Base-by-base conservation (phyloP, 1,140 invertebrate species). In the Ruditapes philippinarum region DNA sequence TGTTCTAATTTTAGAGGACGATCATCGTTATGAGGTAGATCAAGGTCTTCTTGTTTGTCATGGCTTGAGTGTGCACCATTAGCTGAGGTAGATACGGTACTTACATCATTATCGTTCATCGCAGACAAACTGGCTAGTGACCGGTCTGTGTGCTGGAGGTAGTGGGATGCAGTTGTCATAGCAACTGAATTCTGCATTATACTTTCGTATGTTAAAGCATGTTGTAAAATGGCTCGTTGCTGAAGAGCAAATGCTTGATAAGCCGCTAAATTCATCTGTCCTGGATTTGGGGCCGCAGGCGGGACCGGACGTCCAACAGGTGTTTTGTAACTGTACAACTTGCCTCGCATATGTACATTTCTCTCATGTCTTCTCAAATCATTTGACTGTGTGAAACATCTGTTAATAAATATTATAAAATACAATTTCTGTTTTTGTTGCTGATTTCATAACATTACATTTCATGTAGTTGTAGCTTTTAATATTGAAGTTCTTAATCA, bases 301-400 rank as follows among this genome's bases (percentile, higher is more conserved):
- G 51, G 79, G 22, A 73, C 19, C 19, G 78, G 60, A 25, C 84
- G 78, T 33, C 90, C 87, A 31, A 89, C 70, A 17, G 91, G 87
- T 25, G 80, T 91, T 78, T 92, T 92, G 89, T 94, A 94, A 73
- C 92, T 93, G 80, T 92, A 92, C 9, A 94, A 28, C 85, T 94
- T 94, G 3, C 94, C 94, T 25, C 94, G 90, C 94, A 94, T 94
- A 91, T 95, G 94, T 2, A 95, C 94, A 90, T 95, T 95, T 22
- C 94, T 89, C 81, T 95, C 94, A 90, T 95, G 94, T 49, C 94
- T 91, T 45, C 94, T 89, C 19, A 95, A 85, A 86, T 95, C 94
- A 89, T 95, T 95, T 31, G 94, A 94, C 88, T 95, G 94, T 19
- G 94, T 95, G 88, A 95, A 94, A 79, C 94, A 94, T 49, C 94